Evolutionary conservation across 2,113 vertebrate species (phyloP).

Genomic region (Melospiza georgiana): DNA sequence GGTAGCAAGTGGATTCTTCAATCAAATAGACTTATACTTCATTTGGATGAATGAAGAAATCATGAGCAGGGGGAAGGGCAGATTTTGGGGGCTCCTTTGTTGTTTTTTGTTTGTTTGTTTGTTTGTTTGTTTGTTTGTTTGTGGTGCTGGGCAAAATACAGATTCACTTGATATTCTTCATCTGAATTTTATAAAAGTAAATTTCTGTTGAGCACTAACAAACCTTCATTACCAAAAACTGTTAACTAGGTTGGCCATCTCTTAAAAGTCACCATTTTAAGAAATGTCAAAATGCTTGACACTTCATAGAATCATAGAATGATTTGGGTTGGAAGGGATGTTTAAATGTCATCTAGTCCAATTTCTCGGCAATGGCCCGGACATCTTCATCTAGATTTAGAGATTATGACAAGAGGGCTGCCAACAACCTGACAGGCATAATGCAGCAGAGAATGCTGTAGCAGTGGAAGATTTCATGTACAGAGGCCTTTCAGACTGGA

Average conservation of each 20-base stretch:
- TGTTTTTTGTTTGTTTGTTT: background rate
- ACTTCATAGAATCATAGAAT: background rate
- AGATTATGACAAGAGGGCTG: background rate
- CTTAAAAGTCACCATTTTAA: background rate
- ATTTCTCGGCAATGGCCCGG: background rate
- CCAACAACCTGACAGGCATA: background rate
- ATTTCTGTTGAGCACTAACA: background rate
- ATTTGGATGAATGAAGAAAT: background rate
- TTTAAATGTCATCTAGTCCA: background rate
- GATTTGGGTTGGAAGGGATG: background rate
- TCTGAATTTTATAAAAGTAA: background rate
- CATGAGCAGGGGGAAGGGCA: fast-evolving
- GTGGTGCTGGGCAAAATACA: background rate
- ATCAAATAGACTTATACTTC: background rate
- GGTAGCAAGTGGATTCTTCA: background rate
- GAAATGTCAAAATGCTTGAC: background rate
- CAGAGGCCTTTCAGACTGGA: background rate
- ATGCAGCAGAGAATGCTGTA: background rate
- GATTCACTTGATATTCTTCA: background rate
- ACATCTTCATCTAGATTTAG: background rate
- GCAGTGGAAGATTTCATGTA: background rate
- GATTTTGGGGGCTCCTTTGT: background rate
- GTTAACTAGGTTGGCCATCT: background rate
- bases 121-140: background rate
- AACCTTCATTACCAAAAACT: background rate